Conservation (phyloP, 2,888 invertebrate species). For the Pristionchus fissidentatus region DNA sequence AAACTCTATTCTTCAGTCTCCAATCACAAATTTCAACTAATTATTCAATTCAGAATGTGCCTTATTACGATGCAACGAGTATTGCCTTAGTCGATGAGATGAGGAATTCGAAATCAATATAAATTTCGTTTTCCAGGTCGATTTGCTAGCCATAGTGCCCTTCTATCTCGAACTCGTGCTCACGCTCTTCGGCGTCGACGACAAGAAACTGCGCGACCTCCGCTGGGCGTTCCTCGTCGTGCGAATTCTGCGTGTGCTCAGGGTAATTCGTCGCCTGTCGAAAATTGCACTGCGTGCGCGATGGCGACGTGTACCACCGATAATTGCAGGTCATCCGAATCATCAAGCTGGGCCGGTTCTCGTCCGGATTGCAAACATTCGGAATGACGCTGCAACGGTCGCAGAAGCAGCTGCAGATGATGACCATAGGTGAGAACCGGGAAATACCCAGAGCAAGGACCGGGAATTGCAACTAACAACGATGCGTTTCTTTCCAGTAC, state of each 20-base stretch:
- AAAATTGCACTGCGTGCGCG: neutral
- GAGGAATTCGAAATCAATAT: neutral
- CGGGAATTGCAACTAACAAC: neutral
- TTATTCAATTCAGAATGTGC: neutral
- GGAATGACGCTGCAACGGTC: slow-evolving; percentile 74
- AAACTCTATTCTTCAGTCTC: no score
- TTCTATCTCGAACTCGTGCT: slow-evolving; percentile 74
- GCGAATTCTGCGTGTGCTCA: slow-evolving; percentile 70
- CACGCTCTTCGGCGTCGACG: slow-evolving; percentile 74
- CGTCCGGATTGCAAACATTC: slow-evolving; percentile 74
- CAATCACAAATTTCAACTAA: no score
- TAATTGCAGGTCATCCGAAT: slow-evolving; percentile 71
- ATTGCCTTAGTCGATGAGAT: no score
- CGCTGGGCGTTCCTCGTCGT: slow-evolving; percentile 75
- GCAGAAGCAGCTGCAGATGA: slow-evolving; percentile 74
- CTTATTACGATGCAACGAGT: slow-evolving; percentile 33
- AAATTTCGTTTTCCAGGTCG: slow-evolving; percentile 52
- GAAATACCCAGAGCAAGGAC: neutral
- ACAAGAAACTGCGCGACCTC: slow-evolving; percentile 72
- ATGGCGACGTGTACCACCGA: neutral
- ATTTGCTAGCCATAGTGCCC: slow-evolving; percentile 73
- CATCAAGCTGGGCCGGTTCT: slow-evolving; percentile 72
- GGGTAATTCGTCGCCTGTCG: neutral
- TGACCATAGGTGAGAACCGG: slow-evolving; percentile 61
- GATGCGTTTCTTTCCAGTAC: slow-evolving; percentile 61